Evolutionary conservation across 2,113 vertebrate genomes (phyloP).

Genomic region (Suncus etruscus): DNA sequence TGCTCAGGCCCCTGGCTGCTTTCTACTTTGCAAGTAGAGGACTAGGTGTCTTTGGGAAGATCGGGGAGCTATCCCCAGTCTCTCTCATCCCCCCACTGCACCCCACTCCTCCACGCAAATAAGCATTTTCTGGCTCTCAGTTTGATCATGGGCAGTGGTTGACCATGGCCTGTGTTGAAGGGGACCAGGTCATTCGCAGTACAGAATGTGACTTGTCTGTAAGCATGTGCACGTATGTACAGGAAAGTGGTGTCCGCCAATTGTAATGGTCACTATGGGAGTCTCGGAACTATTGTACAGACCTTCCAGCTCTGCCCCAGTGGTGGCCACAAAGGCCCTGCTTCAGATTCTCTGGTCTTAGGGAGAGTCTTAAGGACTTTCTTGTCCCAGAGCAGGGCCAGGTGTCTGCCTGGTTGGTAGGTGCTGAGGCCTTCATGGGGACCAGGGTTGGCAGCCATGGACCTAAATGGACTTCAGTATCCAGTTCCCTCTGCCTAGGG

Average conservation of each 20-base stretch:
- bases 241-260: rapidly evolving
- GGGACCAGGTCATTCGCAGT: too few species aligned
- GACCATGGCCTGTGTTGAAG: too few species aligned
- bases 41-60: background rate
- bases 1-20: too few species aligned
- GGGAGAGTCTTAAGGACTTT: background rate
- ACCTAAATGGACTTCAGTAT: too few species aligned
- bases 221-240: background rate
- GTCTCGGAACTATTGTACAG: background rate
- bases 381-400: background rate
- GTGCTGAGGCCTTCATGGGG: background rate
- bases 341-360: background rate
- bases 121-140: background rate
- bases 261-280: background rate
- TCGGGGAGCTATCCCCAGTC: background rate
- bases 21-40: background rate
- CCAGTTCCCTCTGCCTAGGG: background rate
- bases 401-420: background rate
- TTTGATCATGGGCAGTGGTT: background rate
- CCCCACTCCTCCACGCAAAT: background rate
- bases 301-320: background rate
- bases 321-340: background rate
- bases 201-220: background rate
- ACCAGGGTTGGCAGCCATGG: background rate
- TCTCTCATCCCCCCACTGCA: background rate